These are phyloP conservation scores for Sycophila sp. DNA, from an alignment of 1,140 invertebrate genomes.

Conservation along the genomic window DNA sequence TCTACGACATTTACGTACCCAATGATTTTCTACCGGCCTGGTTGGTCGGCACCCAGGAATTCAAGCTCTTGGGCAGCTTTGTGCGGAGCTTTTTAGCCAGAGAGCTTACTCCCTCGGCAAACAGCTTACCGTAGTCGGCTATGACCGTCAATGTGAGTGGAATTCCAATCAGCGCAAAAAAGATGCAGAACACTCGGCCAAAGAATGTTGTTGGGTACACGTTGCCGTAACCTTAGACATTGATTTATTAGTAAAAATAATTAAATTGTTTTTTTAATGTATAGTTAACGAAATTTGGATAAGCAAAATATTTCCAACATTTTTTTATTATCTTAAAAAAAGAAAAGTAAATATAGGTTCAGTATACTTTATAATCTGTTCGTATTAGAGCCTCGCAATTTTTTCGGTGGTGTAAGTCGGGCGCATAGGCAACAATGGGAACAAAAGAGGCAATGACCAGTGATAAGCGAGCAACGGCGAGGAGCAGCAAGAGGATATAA, in stretches of 20 bases:
- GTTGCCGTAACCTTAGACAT: constrained; percentile 88
- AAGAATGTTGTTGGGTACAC: constrained; percentile 88
- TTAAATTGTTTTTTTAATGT: neutral
- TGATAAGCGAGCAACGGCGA: constrained; percentile 9
- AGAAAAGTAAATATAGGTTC: no score
- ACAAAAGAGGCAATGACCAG: constrained; percentile 3
- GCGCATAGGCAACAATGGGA: constrained; percentile 2
- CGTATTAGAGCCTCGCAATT: no score
- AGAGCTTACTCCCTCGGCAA: constrained; percentile 78
- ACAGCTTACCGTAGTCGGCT: constrained; percentile 88
- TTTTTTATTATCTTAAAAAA: no score
- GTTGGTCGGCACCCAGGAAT: constrained; percentile 49
- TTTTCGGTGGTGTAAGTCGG: neutral
- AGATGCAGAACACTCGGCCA: constrained; percentile 89
- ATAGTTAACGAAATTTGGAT: no score
- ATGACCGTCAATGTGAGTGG: constrained; percentile 93
- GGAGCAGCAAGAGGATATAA: neutral
- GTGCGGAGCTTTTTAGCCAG: constrained; percentile 44
- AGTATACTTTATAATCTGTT: neutral
- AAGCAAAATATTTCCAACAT: no score
- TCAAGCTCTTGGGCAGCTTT: constrained; percentile 43
- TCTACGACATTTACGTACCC: constrained; percentile 41
- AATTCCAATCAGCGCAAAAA: constrained; percentile 93
- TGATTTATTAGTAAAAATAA: neutral
- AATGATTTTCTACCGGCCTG: constrained; percentile 49